Evolutionary conservation across 2,113 vertebrate species (phyloP).

Genomic region (Petrocephalus zakoni): DNA sequence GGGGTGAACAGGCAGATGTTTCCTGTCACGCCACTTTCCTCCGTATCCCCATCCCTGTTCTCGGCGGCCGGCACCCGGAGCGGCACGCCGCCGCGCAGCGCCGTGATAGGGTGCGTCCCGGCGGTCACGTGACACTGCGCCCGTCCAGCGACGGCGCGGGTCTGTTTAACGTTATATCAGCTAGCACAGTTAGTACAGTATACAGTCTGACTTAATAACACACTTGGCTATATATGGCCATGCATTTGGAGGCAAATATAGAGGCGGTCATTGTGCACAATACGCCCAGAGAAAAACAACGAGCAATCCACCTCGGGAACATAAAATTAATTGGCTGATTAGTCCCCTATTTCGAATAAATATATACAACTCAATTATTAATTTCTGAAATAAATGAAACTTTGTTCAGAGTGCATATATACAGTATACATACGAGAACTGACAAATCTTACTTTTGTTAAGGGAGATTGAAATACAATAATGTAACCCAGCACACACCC

Average conservation of each 20-base stretch:
- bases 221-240: background rate
- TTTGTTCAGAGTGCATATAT: background rate
- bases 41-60: conserved; percentile 20
- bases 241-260: background rate
- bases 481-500: conserved; percentile 2
- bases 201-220: background rate
- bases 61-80: conserved; percentile 19
- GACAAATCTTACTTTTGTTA: background rate
- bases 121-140: background rate
- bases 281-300: background rate
- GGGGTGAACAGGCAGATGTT: conserved; percentile 54
- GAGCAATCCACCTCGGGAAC: background rate
- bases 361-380: background rate
- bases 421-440: background rate
- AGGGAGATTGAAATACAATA: background rate
- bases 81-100: too few species aligned
- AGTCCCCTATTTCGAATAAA: background rate
- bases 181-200: background rate
- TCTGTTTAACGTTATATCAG: background rate
- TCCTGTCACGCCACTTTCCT: conserved; percentile 40
- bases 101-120: background rate
- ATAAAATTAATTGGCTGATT: background rate
- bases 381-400: background rate
- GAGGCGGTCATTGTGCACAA: background rate
- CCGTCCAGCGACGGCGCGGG: background rate